phyloP scores from a whole-genome alignment of 2,113 vertebrate species.

The Apteryx mantelli region DNA sequence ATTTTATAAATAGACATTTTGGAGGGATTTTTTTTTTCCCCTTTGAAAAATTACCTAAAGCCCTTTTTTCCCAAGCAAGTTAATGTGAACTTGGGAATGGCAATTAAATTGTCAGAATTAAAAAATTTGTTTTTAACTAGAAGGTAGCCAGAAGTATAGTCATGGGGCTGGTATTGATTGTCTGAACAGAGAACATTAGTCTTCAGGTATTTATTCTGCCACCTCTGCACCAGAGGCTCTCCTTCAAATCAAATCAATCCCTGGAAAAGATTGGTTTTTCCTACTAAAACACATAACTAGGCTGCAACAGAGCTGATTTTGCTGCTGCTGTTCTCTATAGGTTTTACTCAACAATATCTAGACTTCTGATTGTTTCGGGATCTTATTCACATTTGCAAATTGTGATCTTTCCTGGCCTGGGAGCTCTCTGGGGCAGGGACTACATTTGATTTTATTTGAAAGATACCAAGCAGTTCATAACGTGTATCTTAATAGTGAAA shows the following conservation, averaged over 20 bases:
- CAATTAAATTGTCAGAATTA: constrained; percentile 99
- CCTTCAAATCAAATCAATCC: constrained; percentile 93
- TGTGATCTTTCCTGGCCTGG: background rate
- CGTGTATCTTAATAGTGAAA: background rate
- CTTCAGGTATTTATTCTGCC: constrained; percentile 99
- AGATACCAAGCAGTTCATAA: background rate
- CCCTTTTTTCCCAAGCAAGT: constrained; percentile 81
- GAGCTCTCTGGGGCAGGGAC: background rate
- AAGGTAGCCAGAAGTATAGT: constrained; percentile 93
- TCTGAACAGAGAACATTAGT: constrained; percentile 93
- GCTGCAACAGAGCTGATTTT: constrained; percentile 56
- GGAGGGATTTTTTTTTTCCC: constrained; percentile 42
- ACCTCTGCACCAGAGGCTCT: constrained; percentile 88
- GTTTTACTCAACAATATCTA: background rate
- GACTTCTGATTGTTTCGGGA: background rate
- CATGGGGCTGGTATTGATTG: constrained; percentile 95
- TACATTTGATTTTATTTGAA: background rate
- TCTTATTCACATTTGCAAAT: constrained; percentile 25
- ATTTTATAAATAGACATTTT: constrained; percentile 81
- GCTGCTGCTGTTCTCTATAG: constrained; percentile 32
- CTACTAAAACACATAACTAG: constrained; percentile 85
- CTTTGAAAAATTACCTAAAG: constrained; percentile 84
- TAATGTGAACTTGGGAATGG: constrained; percentile 87
- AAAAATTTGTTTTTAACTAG: constrained; percentile 99
- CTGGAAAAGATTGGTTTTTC: constrained; percentile 85